Evolutionary conservation across 2,797 vertebrate genomes (phyloP), one percentile per base, ranked within the genome.

Genomic region (Calcarius lapponicus): DNA sequence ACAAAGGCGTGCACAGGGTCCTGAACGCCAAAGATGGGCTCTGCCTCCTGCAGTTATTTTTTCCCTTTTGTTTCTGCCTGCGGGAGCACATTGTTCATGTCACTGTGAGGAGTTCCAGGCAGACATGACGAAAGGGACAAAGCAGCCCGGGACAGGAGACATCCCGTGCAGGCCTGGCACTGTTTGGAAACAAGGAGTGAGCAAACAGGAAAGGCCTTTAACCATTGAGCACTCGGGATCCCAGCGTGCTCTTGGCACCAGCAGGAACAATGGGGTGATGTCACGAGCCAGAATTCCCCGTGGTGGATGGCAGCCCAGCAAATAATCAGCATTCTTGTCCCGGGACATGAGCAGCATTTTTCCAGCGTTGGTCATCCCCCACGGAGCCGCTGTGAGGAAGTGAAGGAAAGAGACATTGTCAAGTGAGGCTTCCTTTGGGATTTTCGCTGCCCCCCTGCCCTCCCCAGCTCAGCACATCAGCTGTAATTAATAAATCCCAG

Each of bases 201-300:
- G 92, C 91, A 95, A 97, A 97, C 95, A 97, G 97, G 95, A 97
- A 97, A 86, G 69, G 11, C 12, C 79, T 84, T 95, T 93, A 95
- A 90, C 90, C 87, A 25, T 62, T n/a, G 80, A 69, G 83, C 45
- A 40, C 60, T 64, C 17, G 15, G 71, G 53, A 91, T 92, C 88
- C 75, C 73, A 10, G 85, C 10, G 1, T 67, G 87, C 65, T 94
- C 73, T 48, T 92, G 95, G 86, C 90, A 91, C 54, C 4, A 2
- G 67, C 13, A 0, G 83, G 83, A 96, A 96, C 96, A 96, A 96
- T 93, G 86, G 90, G 40, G 20, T 96, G 95, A 96, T 81, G 91
- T 96, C 92, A 95, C 36, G 0, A 74, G 88, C 34, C 94, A 94
- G 92, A 95, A 91, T 94, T 96, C 91, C 86, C 86, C 66, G 22